Evolutionary conservation across 2,888 invertebrate species (phyloP), one percentile per base, ranked within the genome.

Genomic region (Tanypteryx hageni): DNA sequence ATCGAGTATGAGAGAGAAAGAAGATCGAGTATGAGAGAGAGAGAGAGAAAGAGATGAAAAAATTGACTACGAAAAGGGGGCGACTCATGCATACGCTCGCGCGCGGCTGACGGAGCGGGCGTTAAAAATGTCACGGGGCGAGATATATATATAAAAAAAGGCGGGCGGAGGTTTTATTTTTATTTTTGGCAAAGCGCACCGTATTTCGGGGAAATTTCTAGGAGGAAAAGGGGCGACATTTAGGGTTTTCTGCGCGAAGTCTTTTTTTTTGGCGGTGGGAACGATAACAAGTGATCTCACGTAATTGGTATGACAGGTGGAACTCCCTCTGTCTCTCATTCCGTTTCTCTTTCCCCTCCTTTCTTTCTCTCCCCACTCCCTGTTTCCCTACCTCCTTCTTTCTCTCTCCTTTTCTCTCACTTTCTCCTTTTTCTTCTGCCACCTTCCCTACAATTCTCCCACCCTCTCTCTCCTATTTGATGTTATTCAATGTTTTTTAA

Each of bases 221-320:
- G 85, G 86, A 61, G 31, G 61, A 61, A 61, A 85, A 57, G 58
- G 86, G 27, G 14, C 27, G 27, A 86, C 31, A 61, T 86, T 86
- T 86, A 61, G 58, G 58, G 58, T 22, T 31, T 86, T 86, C 86
- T 61, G 59, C 86, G 86, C 57, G 85, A n/a, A 58, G 58, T 59
- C 31, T 86, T 86, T 86, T 44, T 82, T 44, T 27, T 27, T 22
- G 68, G 83, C 56, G 56, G 83, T 31, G 85, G 58, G 59, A 59
- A 58, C 22, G 59, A 86, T 61, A 61, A 86, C 86, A 86, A 86
- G 59, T 59, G 86, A 86, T 61, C 59, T 61, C 86, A 86, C 86
- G 86, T 86, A 86, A 86, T 86, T 86, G 86, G 61, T 27, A 86
- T 86, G 86, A 61, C 59, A 86, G 59, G 59, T 86, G 85, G 85